phyloP scores from a whole-genome alignment of 2,113 vertebrate genomes.

The Limnothrissa miodon region DNA sequence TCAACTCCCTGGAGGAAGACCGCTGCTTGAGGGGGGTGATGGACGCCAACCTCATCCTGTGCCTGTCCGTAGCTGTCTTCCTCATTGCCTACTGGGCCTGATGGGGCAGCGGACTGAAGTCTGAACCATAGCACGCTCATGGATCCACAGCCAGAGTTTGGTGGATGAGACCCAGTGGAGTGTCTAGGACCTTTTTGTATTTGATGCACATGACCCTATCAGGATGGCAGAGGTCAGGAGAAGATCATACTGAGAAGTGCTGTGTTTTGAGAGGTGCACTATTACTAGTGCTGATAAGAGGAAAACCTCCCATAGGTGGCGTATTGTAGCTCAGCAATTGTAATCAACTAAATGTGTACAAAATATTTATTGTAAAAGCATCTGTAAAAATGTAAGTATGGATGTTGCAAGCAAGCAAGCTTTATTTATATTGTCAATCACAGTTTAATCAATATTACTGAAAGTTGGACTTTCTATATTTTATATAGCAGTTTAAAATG shows the following conservation, averaged over 20 bases:
- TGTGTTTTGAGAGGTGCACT: neutral
- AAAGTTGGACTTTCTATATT: neutral
- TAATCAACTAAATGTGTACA: neutral
- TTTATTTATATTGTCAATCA: neutral
- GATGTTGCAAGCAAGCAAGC: neutral
- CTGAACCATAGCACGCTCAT: neutral
- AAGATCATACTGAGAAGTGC: neutral
- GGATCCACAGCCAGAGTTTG: neutral
- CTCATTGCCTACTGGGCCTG: slow-evolving; percentile 90
- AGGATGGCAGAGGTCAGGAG: neutral
- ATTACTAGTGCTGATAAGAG: neutral
- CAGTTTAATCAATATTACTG: neutral
- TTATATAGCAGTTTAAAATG: neutral
- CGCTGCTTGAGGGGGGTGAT: slow-evolving; percentile 67
- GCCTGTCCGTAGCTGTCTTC: slow-evolving; percentile 74
- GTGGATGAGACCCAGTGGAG: neutral
- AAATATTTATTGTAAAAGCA: neutral
- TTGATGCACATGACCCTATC: neutral
- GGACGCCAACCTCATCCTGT: slow-evolving; percentile 82
- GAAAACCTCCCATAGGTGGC: neutral
- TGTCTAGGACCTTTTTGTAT: neutral
- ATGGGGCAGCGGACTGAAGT: neutral
- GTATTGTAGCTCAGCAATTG: neutral
- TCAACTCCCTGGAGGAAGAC: slow-evolving; percentile 71
- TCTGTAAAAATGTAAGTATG: neutral